Percentiles rank a stretch among this genome's conserved stretches.
phyloP scores from a whole-genome alignment of 2,888 invertebrate genomes.

The Drosophila pseudotakahashii region DNA sequence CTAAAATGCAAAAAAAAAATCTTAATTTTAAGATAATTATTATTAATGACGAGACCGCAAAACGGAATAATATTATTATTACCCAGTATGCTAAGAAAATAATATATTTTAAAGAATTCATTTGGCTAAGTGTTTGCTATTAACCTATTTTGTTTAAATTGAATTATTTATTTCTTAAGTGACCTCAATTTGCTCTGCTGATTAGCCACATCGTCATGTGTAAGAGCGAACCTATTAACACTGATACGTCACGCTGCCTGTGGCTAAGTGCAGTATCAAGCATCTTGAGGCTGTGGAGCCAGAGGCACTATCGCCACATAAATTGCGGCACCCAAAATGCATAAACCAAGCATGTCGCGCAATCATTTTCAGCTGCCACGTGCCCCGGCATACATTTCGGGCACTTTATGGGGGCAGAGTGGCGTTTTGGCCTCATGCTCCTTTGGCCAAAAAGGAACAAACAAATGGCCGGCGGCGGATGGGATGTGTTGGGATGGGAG shows the following conservation, averaged over 20 bases:
- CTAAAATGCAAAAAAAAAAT: too few species aligned
- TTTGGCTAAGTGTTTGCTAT: too few species aligned
- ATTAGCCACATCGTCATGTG: slow-evolving; percentile 28
- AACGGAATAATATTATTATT: too few species aligned
- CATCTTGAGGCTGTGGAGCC: slow-evolving; percentile 20
- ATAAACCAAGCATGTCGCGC: slow-evolving; percentile 83
- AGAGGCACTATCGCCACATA: slow-evolving; percentile 49
- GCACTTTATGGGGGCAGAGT: slow-evolving; percentile 67
- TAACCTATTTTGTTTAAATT: too few species aligned
- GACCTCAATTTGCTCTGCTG: background rate
- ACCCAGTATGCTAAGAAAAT: too few species aligned
- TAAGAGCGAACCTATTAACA: slow-evolving; percentile 56
- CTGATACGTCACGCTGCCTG: slow-evolving; percentile 63
- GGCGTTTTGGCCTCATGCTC: slow-evolving; percentile 17
- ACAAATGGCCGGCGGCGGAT: slow-evolving; percentile 55
- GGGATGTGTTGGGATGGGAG: slow-evolving; percentile 38
- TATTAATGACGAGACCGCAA: too few species aligned
- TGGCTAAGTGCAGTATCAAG: slow-evolving; percentile 48
- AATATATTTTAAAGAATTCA: too few species aligned
- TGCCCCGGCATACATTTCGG: slow-evolving; percentile 75
- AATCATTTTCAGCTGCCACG: slow-evolving; percentile 83
- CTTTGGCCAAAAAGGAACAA: slow-evolving; percentile 52
- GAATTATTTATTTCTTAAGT: background rate
- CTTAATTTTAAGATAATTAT: too few species aligned
- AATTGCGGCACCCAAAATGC: slow-evolving; percentile 73